phyloP scores from a whole-genome alignment of 2,113 vertebrate genomes.

The Mobula birostris region DNA sequence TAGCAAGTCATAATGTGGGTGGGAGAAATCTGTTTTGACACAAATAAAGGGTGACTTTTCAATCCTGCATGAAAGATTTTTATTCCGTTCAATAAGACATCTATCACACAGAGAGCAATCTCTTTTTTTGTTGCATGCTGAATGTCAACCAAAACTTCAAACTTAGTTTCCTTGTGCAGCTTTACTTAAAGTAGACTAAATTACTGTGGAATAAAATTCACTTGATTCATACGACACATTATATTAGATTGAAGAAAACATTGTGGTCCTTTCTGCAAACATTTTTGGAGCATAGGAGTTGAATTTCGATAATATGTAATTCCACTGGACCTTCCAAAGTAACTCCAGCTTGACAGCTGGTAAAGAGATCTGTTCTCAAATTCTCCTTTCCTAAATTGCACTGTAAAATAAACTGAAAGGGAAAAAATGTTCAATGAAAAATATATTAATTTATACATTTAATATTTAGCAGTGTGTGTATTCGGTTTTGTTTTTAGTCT shows the following conservation, averaged over 20 bases:
- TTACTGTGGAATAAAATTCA: slow-evolving; percentile 21
- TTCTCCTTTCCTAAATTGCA: background rate
- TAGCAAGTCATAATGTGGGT: slow-evolving; percentile 46
- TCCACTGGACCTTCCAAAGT: background rate
- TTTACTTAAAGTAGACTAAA: background rate
- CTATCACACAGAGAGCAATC: background rate
- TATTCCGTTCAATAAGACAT: slow-evolving; percentile 39
- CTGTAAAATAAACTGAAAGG: background rate
- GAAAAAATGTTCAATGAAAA: background rate
- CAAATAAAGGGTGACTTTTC: slow-evolving; percentile 50
- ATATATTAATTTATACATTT: background rate
- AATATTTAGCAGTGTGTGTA: background rate
- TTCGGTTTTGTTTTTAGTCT: background rate
- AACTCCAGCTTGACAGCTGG: background rate
- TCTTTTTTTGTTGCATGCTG: slow-evolving; percentile 11
- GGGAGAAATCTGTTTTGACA: slow-evolving; percentile 56
- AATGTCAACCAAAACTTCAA: slow-evolving; percentile 21
- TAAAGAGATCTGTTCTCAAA: background rate
- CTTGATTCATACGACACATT: background rate
- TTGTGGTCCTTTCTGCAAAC: background rate
- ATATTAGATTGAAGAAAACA: background rate
- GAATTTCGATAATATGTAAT: background rate
- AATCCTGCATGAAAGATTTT: slow-evolving; percentile 50
- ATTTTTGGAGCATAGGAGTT: slow-evolving; percentile 5
- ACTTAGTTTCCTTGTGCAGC: background rate